Evolutionary conservation across 2,113 vertebrate genomes (phyloP), one percentile per base, ranked within the genome.

Genomic region (Tiliqua scincoides): DNA sequence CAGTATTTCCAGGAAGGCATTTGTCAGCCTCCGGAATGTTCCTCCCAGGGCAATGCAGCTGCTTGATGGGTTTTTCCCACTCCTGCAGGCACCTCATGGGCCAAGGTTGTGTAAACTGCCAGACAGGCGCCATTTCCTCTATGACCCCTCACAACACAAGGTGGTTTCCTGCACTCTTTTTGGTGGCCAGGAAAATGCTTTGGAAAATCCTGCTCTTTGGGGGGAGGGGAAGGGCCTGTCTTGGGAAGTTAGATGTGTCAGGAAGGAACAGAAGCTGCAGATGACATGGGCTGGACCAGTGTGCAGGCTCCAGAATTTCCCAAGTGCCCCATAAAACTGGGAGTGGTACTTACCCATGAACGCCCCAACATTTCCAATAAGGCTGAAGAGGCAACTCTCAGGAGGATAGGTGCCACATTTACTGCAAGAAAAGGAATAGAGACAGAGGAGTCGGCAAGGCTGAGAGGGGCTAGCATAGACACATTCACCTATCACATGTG

Each of bases 371-470:
- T 99, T 99, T 79, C 98, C 97, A 71, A 99, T 98, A 90, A 99
- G 96, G 91, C 98, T 99, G 97, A 99, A 98, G 92, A 99, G 95
- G 87, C 98, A 99, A 95, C 98, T 99, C 93, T 99, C 98, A 6
- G 98, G 98, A 88, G 98, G 98, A 87, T 93, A 98, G 7, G 97
- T 98, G 82, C 98, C 98, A 86, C 98, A 99, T 94, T 98, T 99
- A 96, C 98, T 99, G 70, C n/a, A 21, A 94, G 10, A 90, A 52
- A 76, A 61, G 30, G 71, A n/a, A n/a, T n/a, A n/a, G n/a, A 84
- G 78, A 74, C 83, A 20, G 85, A 82, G 48, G 83, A 6, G 77
- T 40, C n/a, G 87, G 90, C 65, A 25, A 18, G 6, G 57, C 21
- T 4, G 10, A 57, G 59, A 57, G 10, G 21, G 18, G 27, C 21